A percentile compares a stretch with the other conserved stretches of the same genome.
phyloP scores from a whole-genome alignment of 2,888 invertebrate genomes.

The Hofmannophila pseudospretella region DNA sequence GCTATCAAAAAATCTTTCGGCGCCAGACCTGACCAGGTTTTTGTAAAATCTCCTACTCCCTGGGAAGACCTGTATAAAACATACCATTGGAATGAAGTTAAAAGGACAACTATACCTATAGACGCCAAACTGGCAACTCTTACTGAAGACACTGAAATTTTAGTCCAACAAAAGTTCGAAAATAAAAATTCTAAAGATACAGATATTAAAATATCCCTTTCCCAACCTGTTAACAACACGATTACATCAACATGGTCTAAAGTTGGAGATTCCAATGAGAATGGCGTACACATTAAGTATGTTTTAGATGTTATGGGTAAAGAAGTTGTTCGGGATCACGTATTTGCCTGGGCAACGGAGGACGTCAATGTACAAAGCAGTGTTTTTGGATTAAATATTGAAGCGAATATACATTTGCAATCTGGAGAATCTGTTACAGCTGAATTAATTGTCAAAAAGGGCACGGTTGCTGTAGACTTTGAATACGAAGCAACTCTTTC shows the following conservation, averaged over 20 bases:
- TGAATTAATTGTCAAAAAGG: conserved; percentile 8
- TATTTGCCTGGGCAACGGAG: neutral
- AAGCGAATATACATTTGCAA: neutral
- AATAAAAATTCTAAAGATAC: conserved; percentile 20
- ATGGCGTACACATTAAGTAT: neutral
- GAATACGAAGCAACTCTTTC: conserved; percentile 16
- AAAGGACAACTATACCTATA: conserved; percentile 22
- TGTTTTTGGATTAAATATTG: neutral
- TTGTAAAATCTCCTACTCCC: conserved; percentile 27
- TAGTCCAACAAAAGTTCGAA: conserved; percentile 2
- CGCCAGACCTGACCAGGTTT: conserved; percentile 22
- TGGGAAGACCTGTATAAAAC: conserved; percentile 30
- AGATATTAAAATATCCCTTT: conserved; percentile 1
- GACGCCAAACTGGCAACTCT: conserved; percentile 18
- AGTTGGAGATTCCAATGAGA: neutral
- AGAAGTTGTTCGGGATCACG: neutral
- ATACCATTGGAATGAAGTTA: conserved; percentile 26
- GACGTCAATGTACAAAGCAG: neutral
- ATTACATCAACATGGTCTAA: neutral
- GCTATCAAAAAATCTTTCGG: conserved; percentile 24
- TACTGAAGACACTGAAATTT: neutral
- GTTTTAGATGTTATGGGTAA: neutral
- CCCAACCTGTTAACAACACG: neutral
- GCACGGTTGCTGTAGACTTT: conserved; percentile 8
- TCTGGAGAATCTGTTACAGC: conserved; percentile 14